Conservation (phyloP, 2,888 invertebrate species). For the Eretmocerus hayati region DNA sequence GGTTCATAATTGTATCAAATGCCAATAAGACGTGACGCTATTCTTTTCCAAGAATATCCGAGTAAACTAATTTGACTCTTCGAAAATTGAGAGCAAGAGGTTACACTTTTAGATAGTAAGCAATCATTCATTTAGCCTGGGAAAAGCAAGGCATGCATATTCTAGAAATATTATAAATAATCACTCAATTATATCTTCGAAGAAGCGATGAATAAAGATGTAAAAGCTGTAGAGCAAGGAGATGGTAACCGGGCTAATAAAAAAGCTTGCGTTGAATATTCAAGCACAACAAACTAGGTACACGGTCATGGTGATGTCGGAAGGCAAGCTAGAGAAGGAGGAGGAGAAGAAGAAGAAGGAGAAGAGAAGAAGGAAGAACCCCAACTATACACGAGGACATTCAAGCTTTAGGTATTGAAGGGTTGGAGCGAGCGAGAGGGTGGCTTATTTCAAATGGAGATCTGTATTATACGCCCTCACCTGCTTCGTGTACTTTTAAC, state of each 20-base stretch:
- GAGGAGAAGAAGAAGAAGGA: slow-evolving; percentile 19
- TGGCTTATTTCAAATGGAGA: slow-evolving; percentile 48
- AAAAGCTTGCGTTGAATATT: slow-evolving; percentile 44
- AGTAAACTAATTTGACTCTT: no score
- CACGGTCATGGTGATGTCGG: slow-evolving; percentile 39
- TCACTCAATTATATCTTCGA: slow-evolving; percentile 49
- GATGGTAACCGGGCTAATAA: slow-evolving; percentile 42
- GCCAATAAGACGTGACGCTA: no score
- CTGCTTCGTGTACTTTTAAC: slow-evolving; percentile 37
- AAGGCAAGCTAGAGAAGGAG: slow-evolving; percentile 20
- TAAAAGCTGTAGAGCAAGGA: slow-evolving; percentile 34
- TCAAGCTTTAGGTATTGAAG: no score
- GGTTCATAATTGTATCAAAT: no score
- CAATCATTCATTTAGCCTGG: slow-evolving; percentile 44
- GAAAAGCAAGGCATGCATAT: slow-evolving; percentile 48
- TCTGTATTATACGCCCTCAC: slow-evolving; percentile 44
- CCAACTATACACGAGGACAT: slow-evolving; percentile 1
- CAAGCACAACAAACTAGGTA: slow-evolving; percentile 48
- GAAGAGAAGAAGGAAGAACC: slow-evolving; percentile 15
- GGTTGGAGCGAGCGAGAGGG: slow-evolving; percentile 21
- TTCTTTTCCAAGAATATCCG: no score
- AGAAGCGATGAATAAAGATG: slow-evolving; percentile 48
- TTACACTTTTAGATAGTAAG: slow-evolving; percentile 45
- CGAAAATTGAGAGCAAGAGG: no score
- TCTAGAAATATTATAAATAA: slow-evolving; percentile 49